Evolutionary conservation across 2,797 vertebrate genomes (phyloP).

Genomic region (Geotrypetes seraphini): DNA sequence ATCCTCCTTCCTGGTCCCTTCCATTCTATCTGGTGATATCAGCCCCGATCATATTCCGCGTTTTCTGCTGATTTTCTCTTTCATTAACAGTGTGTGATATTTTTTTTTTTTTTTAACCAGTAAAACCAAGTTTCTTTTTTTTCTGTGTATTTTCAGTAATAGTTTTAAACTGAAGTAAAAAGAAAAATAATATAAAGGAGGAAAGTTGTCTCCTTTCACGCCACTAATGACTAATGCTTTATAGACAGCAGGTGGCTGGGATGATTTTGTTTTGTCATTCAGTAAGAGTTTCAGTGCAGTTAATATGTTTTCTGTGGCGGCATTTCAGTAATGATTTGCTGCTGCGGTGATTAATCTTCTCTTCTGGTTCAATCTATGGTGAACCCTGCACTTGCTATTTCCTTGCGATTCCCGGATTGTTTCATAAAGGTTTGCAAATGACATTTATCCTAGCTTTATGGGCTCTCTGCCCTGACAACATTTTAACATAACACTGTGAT

Average conservation of each 20-base stretch:
- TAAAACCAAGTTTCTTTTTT: constrained; percentile 6
- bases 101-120: not conserved
- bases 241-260: not conserved
- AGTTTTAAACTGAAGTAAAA: no score
- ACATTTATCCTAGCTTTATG: constrained; percentile 9
- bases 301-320: constrained; percentile 3
- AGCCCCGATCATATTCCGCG: no score
- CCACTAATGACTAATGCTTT: not conserved
- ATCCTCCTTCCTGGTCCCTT: no score
- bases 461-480: constrained; percentile 8
- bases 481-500: constrained; percentile 13
- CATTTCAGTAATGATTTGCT: no score
- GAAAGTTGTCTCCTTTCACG: not conserved
- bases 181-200: no score
- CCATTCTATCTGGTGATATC: no score
- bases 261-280: constrained; percentile 4
- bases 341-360: constrained; percentile 15
- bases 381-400: constrained; percentile 7
- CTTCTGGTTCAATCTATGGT: not conserved
- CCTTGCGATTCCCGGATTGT: constrained; percentile 20
- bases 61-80: not conserved
- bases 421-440: constrained; percentile 15
- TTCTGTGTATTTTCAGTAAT: not conserved
- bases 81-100: not conserved
- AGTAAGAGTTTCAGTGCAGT: constrained; percentile 5